Evolutionary conservation across 1,140 invertebrate genomes (phyloP), one percentile per base, ranked within the genome.

Genomic region (Drosophila murphyi): DNA sequence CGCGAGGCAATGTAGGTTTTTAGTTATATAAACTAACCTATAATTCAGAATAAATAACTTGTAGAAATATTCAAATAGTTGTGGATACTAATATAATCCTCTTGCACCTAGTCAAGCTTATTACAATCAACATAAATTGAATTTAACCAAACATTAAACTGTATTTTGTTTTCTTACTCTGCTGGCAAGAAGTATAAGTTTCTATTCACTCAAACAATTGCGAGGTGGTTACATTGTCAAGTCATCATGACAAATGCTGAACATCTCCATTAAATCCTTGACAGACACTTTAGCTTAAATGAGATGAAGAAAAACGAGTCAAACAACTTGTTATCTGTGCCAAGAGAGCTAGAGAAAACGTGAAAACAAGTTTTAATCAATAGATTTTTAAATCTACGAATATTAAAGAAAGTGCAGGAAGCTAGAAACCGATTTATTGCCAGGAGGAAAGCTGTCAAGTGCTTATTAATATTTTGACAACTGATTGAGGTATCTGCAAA

Each of bases 1-100:
- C 63, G 71, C 0, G 78, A 86, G 52, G 73, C 81, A 4, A 73
- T 83, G 72, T 83, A 73, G 48, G 50, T 32, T 37, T 35, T 31
- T 2, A 32, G 2, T 51, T 43, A 4, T n/a, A 10, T 43, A 43
- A 43, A 10, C 39, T 37, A 6, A 34, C 12, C 32, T 10, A 6
- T 12, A n/a, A 34, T n/a, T 20, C 20, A 20, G 0, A 20, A 20
- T 20, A 20, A 20, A 20, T 20, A 20, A 2, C 20, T 20, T 20
- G 20, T 20, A 20, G 20, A 20, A 20, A 20, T 20, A 20, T 20
- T 2, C 20, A 20, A 20, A 20, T 2, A 20, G 20, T 20, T 20
- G 20, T 20, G 20, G 20, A 20, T 20, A 20, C 20, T 20, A 20
- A 20, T 20, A 20, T 20, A 20, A 20, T 20, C 20, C 20, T 20